Evolutionary conservation across 2,888 invertebrate genomes (phyloP).

Genomic region (Agelastica alni): DNA sequence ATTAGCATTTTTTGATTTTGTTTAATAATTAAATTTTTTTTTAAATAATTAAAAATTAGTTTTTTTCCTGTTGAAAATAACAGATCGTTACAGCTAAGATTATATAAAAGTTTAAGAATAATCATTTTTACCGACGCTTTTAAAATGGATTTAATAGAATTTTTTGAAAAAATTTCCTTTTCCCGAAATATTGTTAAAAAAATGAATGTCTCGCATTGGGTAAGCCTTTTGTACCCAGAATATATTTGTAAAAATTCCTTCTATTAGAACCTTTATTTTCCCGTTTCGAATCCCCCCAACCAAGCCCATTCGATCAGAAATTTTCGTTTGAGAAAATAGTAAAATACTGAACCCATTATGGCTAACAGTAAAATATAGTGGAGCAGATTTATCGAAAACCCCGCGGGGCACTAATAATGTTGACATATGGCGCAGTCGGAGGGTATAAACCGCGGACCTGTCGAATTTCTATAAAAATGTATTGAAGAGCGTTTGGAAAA

Average conservation of each 20-base stretch:
- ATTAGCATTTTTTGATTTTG: too few species aligned
- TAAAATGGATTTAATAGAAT: too few species aligned
- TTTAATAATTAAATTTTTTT: too few species aligned
- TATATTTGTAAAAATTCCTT: neutral
- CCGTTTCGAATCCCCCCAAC: neutral
- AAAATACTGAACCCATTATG: slow-evolving; percentile 41
- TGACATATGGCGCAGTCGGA: slow-evolving; percentile 42
- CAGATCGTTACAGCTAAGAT: too few species aligned
- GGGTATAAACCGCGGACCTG: slow-evolving; percentile 18
- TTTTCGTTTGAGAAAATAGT: slow-evolving; percentile 29
- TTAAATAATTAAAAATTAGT: too few species aligned
- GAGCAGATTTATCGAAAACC: slow-evolving; percentile 46
- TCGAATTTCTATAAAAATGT: slow-evolving; percentile 24
- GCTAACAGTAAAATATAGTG: slow-evolving; percentile 44
- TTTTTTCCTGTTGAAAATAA: too few species aligned
- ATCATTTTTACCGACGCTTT: too few species aligned
- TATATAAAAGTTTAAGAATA: too few species aligned
- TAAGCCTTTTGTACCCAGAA: too few species aligned
- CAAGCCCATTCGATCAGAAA: slow-evolving; percentile 18
- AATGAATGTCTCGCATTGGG: too few species aligned
- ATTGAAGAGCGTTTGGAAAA: slow-evolving; percentile 9
- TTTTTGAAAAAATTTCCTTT: too few species aligned
- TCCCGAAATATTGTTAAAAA: neutral
- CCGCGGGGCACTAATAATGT: slow-evolving; percentile 43
- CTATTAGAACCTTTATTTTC: neutral